Percentiles rank a stretch among this genome's conserved stretches.
These are phyloP conservation scores for Drosophila pseudotakahashii DNA, from an alignment of 2,888 invertebrate species.

Conservation along the genomic window DNA sequence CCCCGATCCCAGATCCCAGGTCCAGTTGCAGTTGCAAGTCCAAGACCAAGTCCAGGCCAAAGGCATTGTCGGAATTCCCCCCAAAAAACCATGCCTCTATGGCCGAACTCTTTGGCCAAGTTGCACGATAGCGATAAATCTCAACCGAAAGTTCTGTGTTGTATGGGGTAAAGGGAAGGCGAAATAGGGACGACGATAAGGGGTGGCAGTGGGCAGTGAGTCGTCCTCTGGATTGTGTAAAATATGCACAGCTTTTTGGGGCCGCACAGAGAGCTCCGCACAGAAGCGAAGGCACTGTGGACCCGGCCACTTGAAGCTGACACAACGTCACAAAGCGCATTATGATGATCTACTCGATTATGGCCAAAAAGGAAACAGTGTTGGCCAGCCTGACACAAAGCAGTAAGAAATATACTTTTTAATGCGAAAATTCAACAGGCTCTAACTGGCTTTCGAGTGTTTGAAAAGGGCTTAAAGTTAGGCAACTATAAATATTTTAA, in stretches of 20 bases:
- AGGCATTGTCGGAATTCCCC: slow-evolving; percentile 65
- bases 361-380: slow-evolving; percentile 31
- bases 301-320: slow-evolving; percentile 57
- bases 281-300: slow-evolving; percentile 6
- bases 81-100: slow-evolving; percentile 3
- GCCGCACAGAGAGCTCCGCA: slow-evolving; percentile 17
- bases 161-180: slow-evolving; percentile 6
- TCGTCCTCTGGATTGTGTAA: slow-evolving; percentile 62
- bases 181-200: neutral
- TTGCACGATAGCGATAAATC: slow-evolving; percentile 72
- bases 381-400: slow-evolving; percentile 39
- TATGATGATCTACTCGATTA: slow-evolving; percentile 70
- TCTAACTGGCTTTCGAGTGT: neutral
- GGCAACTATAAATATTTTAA: too few relatives aligned
- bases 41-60: slow-evolving; percentile 31
- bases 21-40: slow-evolving; percentile 14
- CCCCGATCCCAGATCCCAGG: neutral
- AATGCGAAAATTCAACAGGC: neutral
- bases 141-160: slow-evolving; percentile 63
- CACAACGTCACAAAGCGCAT: slow-evolving; percentile 74
- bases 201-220: neutral
- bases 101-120: slow-evolving; percentile 51
- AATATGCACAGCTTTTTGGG: slow-evolving; percentile 64
- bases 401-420: slow-evolving; percentile 2
- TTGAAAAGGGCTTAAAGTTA: neutral